phyloP scores from a whole-genome alignment of 1,140 invertebrate species.

The Thaumetopoea pityocampa region DNA sequence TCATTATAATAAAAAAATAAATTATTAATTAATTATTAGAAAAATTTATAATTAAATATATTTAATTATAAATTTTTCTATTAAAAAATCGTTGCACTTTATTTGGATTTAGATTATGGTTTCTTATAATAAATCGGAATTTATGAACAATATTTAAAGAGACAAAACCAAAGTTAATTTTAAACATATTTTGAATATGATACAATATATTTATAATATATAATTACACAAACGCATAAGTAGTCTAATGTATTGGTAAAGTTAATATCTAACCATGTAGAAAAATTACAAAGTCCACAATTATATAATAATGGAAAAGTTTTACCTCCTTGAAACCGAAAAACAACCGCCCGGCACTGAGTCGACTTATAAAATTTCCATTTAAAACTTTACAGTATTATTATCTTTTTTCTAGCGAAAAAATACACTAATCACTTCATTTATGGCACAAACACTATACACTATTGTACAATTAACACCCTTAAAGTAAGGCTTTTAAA shows the following conservation, averaged over 20 bases:
- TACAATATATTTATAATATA: not conserved
- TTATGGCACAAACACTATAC: conserved; percentile 26
- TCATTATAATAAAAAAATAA: no score
- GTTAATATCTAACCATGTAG: conserved; percentile 19
- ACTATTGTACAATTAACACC: conserved; percentile 14
- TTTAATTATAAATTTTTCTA: no score
- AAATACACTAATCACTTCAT: conserved; percentile 35
- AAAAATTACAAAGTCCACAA: conserved; percentile 16
- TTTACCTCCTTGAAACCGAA: conserved; percentile 46
- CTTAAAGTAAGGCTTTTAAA: conserved; percentile 28
- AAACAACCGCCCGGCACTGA: conserved; percentile 51
- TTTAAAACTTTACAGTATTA: conserved; percentile 65
- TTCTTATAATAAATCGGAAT: no score
- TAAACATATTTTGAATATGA: no score
- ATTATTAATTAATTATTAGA: no score
- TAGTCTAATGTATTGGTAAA: not conserved
- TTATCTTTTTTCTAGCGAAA: conserved; percentile 72
- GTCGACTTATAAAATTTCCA: conserved; percentile 69
- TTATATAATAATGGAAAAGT: conserved; percentile 57
- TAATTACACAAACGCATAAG: not conserved
- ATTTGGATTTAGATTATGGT: no score
- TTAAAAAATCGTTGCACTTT: no score
- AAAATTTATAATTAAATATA: no score
- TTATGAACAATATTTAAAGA: no score
- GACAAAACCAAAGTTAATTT: no score